Percentiles rank a stretch among this genome's conserved stretches.
These are phyloP conservation scores for Channa maculata DNA, from an alignment of 2,113 vertebrate genomes.

Conservation along the genomic window DNA sequence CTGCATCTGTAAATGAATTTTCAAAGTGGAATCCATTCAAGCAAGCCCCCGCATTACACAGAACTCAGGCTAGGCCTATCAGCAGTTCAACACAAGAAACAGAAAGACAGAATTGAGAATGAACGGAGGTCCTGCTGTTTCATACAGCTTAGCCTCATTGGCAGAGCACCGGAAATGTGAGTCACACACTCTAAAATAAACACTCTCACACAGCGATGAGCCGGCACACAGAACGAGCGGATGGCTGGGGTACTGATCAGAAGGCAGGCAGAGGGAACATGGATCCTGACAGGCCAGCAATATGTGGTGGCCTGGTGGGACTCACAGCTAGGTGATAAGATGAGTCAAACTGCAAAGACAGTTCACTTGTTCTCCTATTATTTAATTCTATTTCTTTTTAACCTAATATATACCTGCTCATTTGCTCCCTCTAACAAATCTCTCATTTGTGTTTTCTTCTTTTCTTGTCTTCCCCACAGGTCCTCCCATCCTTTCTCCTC, in stretches of 20 bases:
- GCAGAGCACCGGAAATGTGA: conserved; percentile 80
- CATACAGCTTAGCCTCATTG: conserved; percentile 74
- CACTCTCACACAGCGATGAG: conserved; percentile 63
- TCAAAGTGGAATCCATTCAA: conserved; percentile 72
- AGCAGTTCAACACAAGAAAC: conserved; percentile 52
- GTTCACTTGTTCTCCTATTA: conserved; percentile 25
- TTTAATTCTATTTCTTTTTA: neutral
- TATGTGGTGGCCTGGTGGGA: conserved; percentile 60
- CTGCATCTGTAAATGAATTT: conserved; percentile 69
- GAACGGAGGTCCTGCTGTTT: conserved; percentile 79
- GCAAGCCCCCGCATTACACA: conserved; percentile 72
- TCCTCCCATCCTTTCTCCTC: conserved; percentile 4
- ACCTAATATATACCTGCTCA: neutral
- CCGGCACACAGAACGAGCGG: conserved; percentile 54
- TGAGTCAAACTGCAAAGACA: conserved; percentile 34
- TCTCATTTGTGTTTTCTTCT: neutral
- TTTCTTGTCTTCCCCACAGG: neutral
- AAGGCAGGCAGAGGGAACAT: conserved; percentile 58
- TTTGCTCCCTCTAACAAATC: neutral
- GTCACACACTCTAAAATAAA: conserved; percentile 82
- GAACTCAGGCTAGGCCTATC: conserved; percentile 66
- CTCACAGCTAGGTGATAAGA: conserved; percentile 42
- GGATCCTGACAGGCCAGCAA: conserved; percentile 51
- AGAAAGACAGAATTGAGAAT: conserved; percentile 78
- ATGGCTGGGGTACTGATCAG: conserved; percentile 66